Conservation (phyloP, 1,140 invertebrate species). For the Lordiphosa mommai region DNA sequence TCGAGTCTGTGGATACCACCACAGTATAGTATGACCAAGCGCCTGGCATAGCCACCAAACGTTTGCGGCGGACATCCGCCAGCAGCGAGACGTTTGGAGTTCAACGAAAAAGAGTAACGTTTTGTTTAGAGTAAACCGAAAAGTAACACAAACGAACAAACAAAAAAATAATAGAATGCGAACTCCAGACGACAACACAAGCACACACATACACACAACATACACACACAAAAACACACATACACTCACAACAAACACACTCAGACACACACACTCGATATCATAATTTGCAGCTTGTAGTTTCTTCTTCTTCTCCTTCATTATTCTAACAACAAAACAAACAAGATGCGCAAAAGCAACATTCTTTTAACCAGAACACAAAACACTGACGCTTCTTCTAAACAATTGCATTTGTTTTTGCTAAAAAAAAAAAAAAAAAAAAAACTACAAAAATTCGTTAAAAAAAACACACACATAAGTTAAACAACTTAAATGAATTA, state of each 20-base stretch:
- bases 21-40: constrained; percentile 77
- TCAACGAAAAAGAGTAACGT: constrained; percentile 73
- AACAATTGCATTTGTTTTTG: constrained; percentile 76
- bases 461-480: constrained; percentile 17
- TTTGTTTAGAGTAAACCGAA: constrained; percentile 63
- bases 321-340: constrained; percentile 42
- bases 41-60: constrained; percentile 61
- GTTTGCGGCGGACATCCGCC: constrained; percentile 66
- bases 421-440: constrained; percentile 42
- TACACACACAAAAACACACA: constrained; percentile 31
- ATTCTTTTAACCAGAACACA: constrained; percentile 34
- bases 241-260: constrained; percentile 16
- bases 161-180: constrained; percentile 41
- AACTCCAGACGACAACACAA: constrained; percentile 42
- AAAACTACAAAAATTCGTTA: constrained; percentile 47
- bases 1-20: constrained; percentile 77
- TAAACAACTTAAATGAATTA: constrained; percentile 37
- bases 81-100: constrained; percentile 58
- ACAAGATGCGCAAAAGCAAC: constrained; percentile 32
- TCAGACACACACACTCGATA: constrained; percentile 21
- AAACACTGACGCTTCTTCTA: constrained; percentile 65
- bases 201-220: constrained; percentile 35
- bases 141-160: constrained; percentile 52
- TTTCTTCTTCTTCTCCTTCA: constrained; percentile 69
- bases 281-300: constrained; percentile 58